Conservation (phyloP, 2,888 invertebrate species). For the Aleiodes alternator region DNA sequence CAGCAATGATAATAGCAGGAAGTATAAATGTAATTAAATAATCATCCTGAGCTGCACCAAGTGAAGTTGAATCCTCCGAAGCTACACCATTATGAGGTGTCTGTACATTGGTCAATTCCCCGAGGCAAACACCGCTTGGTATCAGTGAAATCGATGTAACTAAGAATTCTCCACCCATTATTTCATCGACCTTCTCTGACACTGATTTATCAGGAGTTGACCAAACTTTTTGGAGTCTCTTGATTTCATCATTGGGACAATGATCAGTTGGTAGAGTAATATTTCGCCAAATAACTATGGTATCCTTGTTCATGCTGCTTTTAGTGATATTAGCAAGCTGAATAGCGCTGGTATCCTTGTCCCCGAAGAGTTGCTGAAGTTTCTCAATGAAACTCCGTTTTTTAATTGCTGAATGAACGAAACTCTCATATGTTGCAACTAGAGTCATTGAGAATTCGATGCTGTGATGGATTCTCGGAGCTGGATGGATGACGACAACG, state of each 20-base stretch:
- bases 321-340: constrained; percentile 83
- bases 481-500: constrained; percentile 84
- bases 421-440: constrained; percentile 82
- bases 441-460: constrained; percentile 90
- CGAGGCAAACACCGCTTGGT: constrained; percentile 78
- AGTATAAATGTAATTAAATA: constrained; percentile 90
- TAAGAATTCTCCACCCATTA: constrained; percentile 84
- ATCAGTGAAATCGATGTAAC: constrained; percentile 78
- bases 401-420: constrained; percentile 83
- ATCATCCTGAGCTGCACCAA: constrained; percentile 78
- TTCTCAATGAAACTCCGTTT: constrained; percentile 90
- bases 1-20: constrained; percentile 91
- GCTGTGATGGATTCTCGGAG: constrained; percentile 81
- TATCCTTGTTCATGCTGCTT: constrained; percentile 71
- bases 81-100: constrained; percentile 63
- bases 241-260: constrained; percentile 88
- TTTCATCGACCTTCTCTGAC: constrained; percentile 79
- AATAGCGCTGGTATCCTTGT: constrained; percentile 84
- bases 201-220: constrained; percentile 81
- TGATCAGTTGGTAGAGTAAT: constrained; percentile 83
- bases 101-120: constrained; percentile 74
- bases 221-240: constrained; percentile 83
- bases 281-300: constrained; percentile 88
- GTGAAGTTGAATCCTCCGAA: constrained; percentile 59
- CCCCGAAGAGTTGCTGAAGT: constrained; percentile 85